Evolutionary conservation across 2,113 vertebrate genomes (phyloP).

Genomic region (Microtus oregoni): DNA sequence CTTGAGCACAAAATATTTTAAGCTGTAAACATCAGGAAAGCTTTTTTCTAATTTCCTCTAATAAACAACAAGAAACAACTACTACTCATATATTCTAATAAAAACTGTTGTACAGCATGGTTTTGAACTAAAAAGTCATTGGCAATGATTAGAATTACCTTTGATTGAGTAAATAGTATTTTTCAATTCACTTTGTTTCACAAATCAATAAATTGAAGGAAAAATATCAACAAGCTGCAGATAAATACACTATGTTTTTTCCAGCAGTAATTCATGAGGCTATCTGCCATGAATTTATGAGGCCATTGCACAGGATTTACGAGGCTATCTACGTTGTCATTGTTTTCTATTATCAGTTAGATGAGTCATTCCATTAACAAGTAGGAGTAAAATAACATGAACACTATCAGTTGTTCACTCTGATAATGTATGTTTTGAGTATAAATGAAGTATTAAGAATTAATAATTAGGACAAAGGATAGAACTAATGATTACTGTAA

Average conservation of each 20-base stretch:
- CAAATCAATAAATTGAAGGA: neutral
- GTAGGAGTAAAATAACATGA: neutral
- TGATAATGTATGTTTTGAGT: neutral
- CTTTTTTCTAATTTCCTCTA: neutral
- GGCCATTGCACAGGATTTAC: neutral
- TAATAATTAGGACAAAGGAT: neutral
- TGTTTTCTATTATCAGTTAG: neutral
- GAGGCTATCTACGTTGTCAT: neutral
- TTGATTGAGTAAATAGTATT: neutral
- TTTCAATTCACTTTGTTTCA: neutral
- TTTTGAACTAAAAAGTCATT: neutral
- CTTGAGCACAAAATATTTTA: neutral
- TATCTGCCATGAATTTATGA: neutral
- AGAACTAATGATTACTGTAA: neutral
- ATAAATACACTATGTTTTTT: neutral
- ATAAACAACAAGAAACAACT: neutral
- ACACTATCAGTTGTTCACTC: neutral
- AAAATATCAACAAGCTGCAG: neutral
- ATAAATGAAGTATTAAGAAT: neutral
- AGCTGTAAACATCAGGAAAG: neutral
- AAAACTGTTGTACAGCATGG: neutral
- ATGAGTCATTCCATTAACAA: neutral
- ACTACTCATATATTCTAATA: neutral
- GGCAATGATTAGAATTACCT: neutral
- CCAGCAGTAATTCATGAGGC: neutral